Evolutionary conservation across 2,888 invertebrate species (phyloP).

Genomic region (Scelioninae gen. 2): DNA sequence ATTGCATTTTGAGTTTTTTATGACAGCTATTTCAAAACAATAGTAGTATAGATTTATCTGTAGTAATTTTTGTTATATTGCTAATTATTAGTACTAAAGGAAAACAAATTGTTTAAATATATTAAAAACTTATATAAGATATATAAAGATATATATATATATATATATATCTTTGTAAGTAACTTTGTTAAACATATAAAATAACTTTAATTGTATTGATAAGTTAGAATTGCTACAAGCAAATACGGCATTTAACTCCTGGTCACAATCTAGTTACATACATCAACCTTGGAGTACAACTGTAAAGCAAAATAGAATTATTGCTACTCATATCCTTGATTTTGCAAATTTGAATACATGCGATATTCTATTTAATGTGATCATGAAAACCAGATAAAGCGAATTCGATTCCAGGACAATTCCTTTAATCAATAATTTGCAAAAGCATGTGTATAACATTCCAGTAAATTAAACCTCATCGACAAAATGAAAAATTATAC

Average conservation of each 20-base stretch:
- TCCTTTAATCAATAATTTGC: constrained; percentile 25
- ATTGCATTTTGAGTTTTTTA: no score
- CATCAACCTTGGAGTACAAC: constrained; percentile 43
- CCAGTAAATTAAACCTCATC: no score
- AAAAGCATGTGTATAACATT: no score
- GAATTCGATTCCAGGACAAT: constrained; percentile 9
- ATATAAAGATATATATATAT: not conserved
- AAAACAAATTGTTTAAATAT: no score
- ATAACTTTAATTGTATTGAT: constrained; percentile 22
- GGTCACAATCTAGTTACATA: constrained; percentile 49
- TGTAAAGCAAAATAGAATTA: constrained; percentile 42
- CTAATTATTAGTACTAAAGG: no score
- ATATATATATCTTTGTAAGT: constrained; percentile 1
- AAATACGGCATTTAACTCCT: constrained; percentile 32
- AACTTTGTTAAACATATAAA: no score
- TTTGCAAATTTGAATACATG: constrained; percentile 38
- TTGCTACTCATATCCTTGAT: constrained; percentile 48
- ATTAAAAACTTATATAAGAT: no score
- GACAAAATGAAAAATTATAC: no score
- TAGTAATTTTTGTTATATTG: no score
- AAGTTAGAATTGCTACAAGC: constrained; percentile 14
- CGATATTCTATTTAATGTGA: constrained; percentile 26
- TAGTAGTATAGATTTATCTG: no score
- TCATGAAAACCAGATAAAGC: constrained; percentile 30
- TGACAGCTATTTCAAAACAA: no score